Evolutionary conservation across 1,140 invertebrate genomes (phyloP).

Genomic region (Leucophenga varia): DNA sequence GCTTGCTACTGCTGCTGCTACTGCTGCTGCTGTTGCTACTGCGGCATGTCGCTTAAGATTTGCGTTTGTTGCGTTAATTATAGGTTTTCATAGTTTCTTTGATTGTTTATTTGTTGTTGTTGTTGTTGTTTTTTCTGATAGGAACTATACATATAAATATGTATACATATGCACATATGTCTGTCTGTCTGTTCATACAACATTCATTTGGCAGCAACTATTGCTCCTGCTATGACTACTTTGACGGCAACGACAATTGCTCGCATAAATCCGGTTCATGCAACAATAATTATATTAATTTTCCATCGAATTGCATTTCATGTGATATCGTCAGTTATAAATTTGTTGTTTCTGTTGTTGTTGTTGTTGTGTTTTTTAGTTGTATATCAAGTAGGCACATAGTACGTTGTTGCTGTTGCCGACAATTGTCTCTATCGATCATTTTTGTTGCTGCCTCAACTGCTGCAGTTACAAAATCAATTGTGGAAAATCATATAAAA

Average conservation of each 20-base stretch:
- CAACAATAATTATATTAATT: slow-evolving; percentile 54
- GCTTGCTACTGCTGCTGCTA: too few relatives aligned
- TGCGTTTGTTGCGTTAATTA: slow-evolving; percentile 53
- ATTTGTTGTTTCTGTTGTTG: slow-evolving; percentile 2
- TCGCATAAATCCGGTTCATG: slow-evolving; percentile 49
- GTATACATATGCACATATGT: too few relatives aligned
- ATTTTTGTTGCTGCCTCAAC: slow-evolving; percentile 13
- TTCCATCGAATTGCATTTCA: slow-evolving; percentile 46
- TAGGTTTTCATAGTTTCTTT: slow-evolving; percentile 39
- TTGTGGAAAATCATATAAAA: slow-evolving; percentile 49
- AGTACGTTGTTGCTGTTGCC: slow-evolving; percentile 9
- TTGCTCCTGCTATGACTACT: too few relatives aligned
- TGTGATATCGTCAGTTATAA: slow-evolving; percentile 32
- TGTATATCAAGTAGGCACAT: slow-evolving; percentile 35
- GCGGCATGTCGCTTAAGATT: slow-evolving; percentile 32
- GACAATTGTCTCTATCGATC: background rate
- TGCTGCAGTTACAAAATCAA: slow-evolving; percentile 48
- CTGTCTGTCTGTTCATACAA: too few relatives aligned
- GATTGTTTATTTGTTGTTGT: slow-evolving; percentile 44
- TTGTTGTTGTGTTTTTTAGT: slow-evolving; percentile 21
- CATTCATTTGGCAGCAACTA: too few relatives aligned
- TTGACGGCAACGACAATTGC: slow-evolving; percentile 9
- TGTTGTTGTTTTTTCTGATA: background rate
- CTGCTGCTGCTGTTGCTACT: background rate
- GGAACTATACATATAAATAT: too few relatives aligned